Base-by-base conservation (phyloP, 2,113 vertebrate species). In the rat (Rattus norvegicus) region DNA sequence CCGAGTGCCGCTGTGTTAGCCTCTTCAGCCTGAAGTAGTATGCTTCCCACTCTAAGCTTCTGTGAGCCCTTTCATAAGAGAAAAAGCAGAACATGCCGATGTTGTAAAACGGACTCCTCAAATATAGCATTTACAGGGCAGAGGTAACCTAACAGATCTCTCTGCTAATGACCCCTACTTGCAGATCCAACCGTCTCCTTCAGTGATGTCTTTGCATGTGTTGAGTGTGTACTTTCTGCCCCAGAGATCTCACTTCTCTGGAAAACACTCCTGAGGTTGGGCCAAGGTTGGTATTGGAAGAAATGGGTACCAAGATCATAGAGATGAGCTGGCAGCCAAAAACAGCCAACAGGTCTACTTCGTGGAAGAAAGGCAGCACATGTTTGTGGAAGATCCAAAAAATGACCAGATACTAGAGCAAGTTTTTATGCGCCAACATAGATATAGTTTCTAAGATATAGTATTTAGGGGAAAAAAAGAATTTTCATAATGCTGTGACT, bases 101-200 rank as follows among this genome's bases (percentile, higher is more conserved):
- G 94, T 95, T 77, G 94, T 92, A 88, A 94, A 93, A 49, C 70
- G 84, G 95, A 79, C 84, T 92, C 81, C 36, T 94, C 88, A 96
- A 95, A 93, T 92, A 72, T 39, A 90, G 90, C 83, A 91, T 83
- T 94, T 93, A 47, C 59, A 63, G 36, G 9, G 59, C 56, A 83
- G 67, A 86, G 77, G 94, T 89, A 70, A 89, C 43, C 93, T 76
- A 91, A 94, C 88, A 49, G 43, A 43, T 94, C 92, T 81, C 91
- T 81, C 89, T 96, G 63, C 92, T 91, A 93, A 73, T 72, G 86
- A 89, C 87, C 91, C 87, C 87, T 67, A 39, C 90, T 94, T 90
- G 83, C 67, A 94, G 94, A 94, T 89, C 76, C 80, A 96, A 73
- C 72, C 70, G 69, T 80, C 85, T 94, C 12, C 81, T 88, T 93